phyloP scores from a whole-genome alignment of 2,797 vertebrate species.

The Artibeus jamaicensis region DNA sequence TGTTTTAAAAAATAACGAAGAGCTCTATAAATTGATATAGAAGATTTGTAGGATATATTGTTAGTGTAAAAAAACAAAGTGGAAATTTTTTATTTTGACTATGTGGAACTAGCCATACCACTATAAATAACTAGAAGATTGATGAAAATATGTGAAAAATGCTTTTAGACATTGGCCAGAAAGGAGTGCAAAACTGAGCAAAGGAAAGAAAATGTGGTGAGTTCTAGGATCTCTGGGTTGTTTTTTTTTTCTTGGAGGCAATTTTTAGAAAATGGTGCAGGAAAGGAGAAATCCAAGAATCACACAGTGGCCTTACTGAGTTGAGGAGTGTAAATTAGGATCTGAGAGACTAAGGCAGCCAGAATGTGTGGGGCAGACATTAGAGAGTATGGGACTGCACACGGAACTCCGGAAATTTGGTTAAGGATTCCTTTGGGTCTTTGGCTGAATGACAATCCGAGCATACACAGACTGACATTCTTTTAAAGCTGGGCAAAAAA shows the following conservation, averaged over 20 bases:
- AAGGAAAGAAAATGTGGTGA: not conserved
- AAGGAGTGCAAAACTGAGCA: not conserved
- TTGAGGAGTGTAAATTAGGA: not conserved
- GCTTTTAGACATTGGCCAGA: not conserved
- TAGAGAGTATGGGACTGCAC: not conserved
- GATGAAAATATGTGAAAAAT: not conserved
- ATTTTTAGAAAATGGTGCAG: not conserved
- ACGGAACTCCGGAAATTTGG: not conserved
- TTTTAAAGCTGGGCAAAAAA: not conserved
- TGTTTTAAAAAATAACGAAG: not conserved
- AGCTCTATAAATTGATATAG: not conserved
- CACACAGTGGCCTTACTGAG: not conserved
- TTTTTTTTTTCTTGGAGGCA: not conserved
- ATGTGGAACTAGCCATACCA: not conserved
- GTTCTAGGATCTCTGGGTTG: not conserved
- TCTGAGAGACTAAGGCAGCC: not conserved
- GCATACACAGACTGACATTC: not conserved
- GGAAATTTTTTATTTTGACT: not conserved
- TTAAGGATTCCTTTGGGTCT: not conserved
- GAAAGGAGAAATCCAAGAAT: not conserved
- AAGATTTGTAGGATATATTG: not conserved
- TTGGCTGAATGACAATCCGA: not conserved
- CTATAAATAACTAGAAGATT: conserved; percentile 2
- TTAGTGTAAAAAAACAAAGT: not conserved
- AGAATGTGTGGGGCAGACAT: not conserved